phyloP scores from a whole-genome alignment of 2,888 invertebrate species.

The Pristionchus exspectatus region DNA sequence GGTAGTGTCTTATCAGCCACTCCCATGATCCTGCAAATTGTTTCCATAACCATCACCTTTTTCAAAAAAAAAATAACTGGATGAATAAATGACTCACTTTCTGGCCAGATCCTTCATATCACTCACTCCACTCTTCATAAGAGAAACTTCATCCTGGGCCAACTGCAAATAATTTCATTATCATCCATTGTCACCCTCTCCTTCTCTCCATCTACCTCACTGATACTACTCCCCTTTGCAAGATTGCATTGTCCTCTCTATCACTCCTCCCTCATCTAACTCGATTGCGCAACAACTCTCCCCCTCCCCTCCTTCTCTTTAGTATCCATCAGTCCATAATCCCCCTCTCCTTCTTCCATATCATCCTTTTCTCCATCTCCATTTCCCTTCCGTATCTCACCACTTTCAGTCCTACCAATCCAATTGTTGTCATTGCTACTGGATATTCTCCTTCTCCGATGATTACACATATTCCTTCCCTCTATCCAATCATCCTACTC shows the following conservation, averaged over 20 bases:
- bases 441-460: not conserved
- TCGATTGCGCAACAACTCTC: constrained; percentile 53
- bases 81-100: not conserved
- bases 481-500: not conserved
- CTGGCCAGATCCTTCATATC: constrained; percentile 55
- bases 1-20: constrained; percentile 54
- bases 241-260: not conserved
- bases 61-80: no score
- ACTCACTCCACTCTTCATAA: constrained; percentile 52
- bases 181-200: not conserved
- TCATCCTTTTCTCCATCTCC: constrained; percentile 26
- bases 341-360: constrained; percentile 37
- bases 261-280: constrained; percentile 11
- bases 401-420: constrained; percentile 48
- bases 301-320: not conserved
- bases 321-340: constrained; percentile 39
- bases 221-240: not conserved
- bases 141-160: constrained; percentile 53
- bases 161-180: constrained; percentile 14
- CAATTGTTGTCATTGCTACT: constrained; percentile 45
- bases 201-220: not conserved
- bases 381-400: constrained; percentile 26
- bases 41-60: not conserved
- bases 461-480: constrained; percentile 19
- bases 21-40: constrained; percentile 26